Evolutionary conservation across 2,888 invertebrate species (phyloP), one percentile per base, ranked within the genome.

Genomic region (Xylota segnis): DNA sequence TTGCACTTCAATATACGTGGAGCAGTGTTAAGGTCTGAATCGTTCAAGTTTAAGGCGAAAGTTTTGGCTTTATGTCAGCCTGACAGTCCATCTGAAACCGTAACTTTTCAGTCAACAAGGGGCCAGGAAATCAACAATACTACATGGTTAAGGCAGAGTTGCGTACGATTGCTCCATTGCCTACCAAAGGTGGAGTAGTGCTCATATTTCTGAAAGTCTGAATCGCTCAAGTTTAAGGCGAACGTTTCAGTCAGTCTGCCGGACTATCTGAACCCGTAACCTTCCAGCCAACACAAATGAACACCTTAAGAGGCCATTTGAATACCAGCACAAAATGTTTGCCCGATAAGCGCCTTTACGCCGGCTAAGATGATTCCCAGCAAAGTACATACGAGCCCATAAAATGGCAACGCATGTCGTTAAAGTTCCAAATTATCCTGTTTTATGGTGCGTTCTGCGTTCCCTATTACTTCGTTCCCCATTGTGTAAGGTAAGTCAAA

Each of bases 381-480:
- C 63, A 72, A 34, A 18, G 40, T 16, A 27, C 29, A 59, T 37
- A 59, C 16, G 43, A 52, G 50, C 10, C 10, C 16, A 65, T 66
- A 63, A 75, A 61, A 71, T 52, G 34, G 43, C 54, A 75, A 43
- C 63, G 63, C 32, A 58, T 76, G 71, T 52, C 70, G 70, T 59
- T 76, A 70, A 71, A 65, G 50, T 27, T 70, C 58, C 70, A 65
- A 56, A 71, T 70, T 65, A 71, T 82, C 76, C 63, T 65, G 58
- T 82, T 76, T 76, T 82, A 76, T 82, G 63, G 56, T 63, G 32
- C n/a, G n/a, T 23, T 3, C 23, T 23, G 23, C 40, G 52, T 37
- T 61, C 40, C 45, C 54, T 43, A 65, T 74, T 71, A 29, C 68
- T 43, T 27, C 43, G n/a, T 23, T n/a, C 61, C 52, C 32, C 14